These are phyloP conservation scores for Caprella mutica DNA, from an alignment of 2,888 invertebrate genomes.

Conservation along the genomic window DNA sequence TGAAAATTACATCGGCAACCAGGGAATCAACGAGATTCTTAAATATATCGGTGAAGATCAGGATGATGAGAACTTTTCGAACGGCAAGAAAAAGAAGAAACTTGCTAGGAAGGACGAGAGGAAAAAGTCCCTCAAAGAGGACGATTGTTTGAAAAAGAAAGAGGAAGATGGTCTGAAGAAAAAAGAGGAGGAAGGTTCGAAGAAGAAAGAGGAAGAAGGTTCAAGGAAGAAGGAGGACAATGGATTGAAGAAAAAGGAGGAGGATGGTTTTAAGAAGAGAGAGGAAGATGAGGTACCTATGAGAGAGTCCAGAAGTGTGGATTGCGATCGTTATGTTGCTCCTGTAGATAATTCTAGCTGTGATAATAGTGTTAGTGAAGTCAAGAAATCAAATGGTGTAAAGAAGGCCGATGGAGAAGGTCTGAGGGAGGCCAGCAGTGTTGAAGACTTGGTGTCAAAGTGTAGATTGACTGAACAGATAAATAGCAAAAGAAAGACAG, in stretches of 20 bases:
- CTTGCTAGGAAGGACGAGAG: constrained; percentile 15
- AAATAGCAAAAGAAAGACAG: constrained; percentile 24
- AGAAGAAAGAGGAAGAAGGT: constrained; percentile 1
- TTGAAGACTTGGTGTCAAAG: constrained; percentile 31
- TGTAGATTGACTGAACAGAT: constrained; percentile 24
- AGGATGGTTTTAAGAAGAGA: constrained; percentile 1
- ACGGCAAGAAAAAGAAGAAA: constrained; percentile 17
- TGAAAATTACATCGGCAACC: constrained; percentile 19
- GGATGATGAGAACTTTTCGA: constrained; percentile 15
- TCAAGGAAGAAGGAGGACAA: not conserved
- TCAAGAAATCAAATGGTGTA: no score
- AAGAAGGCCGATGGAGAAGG: constrained; percentile 14
- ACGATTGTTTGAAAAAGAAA: no score
- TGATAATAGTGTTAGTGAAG: no score
- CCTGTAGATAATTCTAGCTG: no score
- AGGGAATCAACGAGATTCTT: constrained; percentile 19
- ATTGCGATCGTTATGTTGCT: no score
- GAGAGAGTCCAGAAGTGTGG: no score
- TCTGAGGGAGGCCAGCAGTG: constrained; percentile 26
- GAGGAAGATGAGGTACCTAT: not conserved
- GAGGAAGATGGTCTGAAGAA: no score
- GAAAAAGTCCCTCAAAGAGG: no score
- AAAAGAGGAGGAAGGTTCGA: no score
- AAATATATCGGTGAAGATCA: constrained; percentile 14
- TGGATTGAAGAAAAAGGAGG: not conserved